Evolutionary conservation across 2,797 vertebrate species (phyloP), one percentile per base, ranked within the genome.

Genomic region (Oryzias dopingdopingensis): DNA sequence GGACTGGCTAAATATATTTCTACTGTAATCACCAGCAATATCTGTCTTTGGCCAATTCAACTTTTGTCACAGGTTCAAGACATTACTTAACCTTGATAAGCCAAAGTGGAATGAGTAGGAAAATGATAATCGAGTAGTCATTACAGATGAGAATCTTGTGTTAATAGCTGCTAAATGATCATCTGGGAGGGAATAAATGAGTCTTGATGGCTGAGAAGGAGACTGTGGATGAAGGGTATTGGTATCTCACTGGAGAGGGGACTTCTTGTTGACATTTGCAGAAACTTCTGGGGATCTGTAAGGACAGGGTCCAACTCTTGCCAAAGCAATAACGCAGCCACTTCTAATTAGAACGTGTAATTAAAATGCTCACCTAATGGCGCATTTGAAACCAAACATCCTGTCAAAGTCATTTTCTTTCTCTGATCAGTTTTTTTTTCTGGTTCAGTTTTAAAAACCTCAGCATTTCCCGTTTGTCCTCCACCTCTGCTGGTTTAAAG

Each of bases 81-180:
- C 68, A 54, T 85, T 86, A 88, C 83, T 86, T 90, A 87, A 89
- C 88, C 89, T 89, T 89, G 79, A 70, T 52, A 41, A 77, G 77
- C 76, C 66, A 65, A 80, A 78, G 79, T 69, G 72, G 65, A 79
- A 85, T 74, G 75, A 76, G 76, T 84, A 68, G 62, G 68, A 83
- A 85, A 68, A 85, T 86, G 83, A 80, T 86, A 82, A 88, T 88
- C 76, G 67, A 83, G 79, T 66, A 76, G 79, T 76, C 74, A 79
- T 88, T 83, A 85, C 62, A 65, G 82, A 86, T 69, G 69, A 79
- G 72, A 75, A 84, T 82, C 80, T 81, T 74, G 67, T 79, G 75
- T 80, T 90, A 89, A 92, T 89, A 82, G 89, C 71, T 56, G 72
- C 83, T 86, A 86, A 87, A 88, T 83, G 84, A 88, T 88, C 62